Evolutionary conservation across 2,797 vertebrate species (phyloP).

Genomic region (Gymnothorax reevesii): DNA sequence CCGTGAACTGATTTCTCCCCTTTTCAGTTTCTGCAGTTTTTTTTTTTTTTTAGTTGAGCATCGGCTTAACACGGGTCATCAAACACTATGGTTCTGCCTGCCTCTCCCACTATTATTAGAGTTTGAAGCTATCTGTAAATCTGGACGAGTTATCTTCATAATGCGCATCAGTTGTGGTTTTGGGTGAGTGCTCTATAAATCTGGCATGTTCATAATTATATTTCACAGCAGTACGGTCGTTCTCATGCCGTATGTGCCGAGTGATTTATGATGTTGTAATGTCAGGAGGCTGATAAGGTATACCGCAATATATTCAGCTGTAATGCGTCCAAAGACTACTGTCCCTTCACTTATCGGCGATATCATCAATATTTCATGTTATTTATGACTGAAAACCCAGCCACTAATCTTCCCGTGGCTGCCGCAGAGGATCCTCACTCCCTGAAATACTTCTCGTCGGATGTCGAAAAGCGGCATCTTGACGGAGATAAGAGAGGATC

Average conservation of each 20-base stretch:
- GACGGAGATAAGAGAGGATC: neutral
- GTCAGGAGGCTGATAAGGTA: neutral
- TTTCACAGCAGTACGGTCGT: neutral
- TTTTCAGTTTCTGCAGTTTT: neutral
- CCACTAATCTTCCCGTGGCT: neutral
- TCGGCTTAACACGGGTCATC: neutral
- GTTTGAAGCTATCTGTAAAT: neutral
- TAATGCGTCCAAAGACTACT: neutral
- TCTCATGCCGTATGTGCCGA: neutral
- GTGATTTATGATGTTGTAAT: neutral
- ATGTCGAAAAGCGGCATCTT: neutral
- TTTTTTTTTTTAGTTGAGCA: neutral
- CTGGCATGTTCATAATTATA: neutral
- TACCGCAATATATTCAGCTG: neutral
- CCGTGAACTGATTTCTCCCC: neutral
- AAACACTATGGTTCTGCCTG: neutral
- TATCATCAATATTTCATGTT: slow-evolving; percentile 20
- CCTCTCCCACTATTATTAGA: neutral
- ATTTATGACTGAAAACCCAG: slow-evolving; percentile 8
- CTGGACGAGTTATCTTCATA: neutral
- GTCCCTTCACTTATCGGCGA: neutral
- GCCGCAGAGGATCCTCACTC: neutral
- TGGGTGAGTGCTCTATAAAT: neutral
- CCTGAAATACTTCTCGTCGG: neutral
- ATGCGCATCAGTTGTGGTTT: neutral